Evolutionary conservation across 2,888 invertebrate genomes (phyloP), one percentile per base, ranked within the genome.

Genomic region (Dasypogon diadema): DNA sequence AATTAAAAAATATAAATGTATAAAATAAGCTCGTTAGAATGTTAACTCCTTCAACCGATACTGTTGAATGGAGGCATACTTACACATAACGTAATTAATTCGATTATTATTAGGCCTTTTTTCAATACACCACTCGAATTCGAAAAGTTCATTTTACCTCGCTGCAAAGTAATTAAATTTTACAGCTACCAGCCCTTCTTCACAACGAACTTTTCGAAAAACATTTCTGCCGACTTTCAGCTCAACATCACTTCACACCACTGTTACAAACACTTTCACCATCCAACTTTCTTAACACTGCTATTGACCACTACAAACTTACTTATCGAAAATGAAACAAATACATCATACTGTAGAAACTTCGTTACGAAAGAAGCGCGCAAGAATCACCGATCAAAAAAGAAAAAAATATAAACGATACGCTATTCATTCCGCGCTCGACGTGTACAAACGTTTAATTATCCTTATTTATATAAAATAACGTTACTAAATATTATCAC

Each of bases 41-140:
- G 77, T 81, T 82, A 76, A 83, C 85, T 87, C 84, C 82, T 80
- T 83, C 86, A 85, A 88, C 88, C 88, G 88, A 89, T 89, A 89
- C 88, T 86, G 87, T 87, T 84, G 85, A 84, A 83, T 86, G 85
- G 87, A 86, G 84, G 81, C 81, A 87, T 88, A 88, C 89, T 88
- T 87, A 88, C 88, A 58, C 34, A 34, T 21, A 42, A 6, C 42
- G 18, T 54, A 34, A 26, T 54, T 54, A n/a, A 30, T 12, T 34
- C 12, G 14, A 51, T 14, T 22, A 21, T 14, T 6, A 5, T 8
- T 30, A 21, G 14, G 16, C 21, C 12, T 54, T 12, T 30, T 6
- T 30, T 54, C 54, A 42, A 42, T 12, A 48, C 16, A 70, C 46
- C 22, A 18, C 21, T 8, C 16, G 2, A 18, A 18, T 54, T 30